Base-by-base conservation (phyloP, 2,797 vertebrate genomes). In the Pangasius larnaudii region DNA sequence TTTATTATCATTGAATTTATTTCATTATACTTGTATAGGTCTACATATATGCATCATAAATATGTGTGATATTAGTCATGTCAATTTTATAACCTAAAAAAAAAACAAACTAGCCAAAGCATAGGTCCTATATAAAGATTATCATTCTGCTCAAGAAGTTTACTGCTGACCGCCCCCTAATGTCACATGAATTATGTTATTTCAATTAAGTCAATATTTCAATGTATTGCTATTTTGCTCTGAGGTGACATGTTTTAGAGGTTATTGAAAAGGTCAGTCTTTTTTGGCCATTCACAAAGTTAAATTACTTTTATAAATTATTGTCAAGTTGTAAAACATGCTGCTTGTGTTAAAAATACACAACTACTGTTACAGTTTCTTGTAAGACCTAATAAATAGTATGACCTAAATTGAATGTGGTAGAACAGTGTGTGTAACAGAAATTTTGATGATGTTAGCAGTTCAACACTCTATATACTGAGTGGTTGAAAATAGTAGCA, bases 401-500 rank as follows among this genome's bases (percentile, higher is more conserved):
- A n/a, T 51, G 30, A 79, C 51, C 33, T 61, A 22, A 59, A 51
- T 22, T 7, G n/a, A 77, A 61, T 63, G 22, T n/a, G 30, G 49
- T 63, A 42, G 42, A 72, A 33, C 77, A 49, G 24, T 90, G 84
- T 63, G 87, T 63, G 36, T n/a, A 85, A 86, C 51, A 36, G 24
- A 67, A 33, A 86, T 85, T 85, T 78, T 84, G 88, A 91, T 91
- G 90, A 91, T 80, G 53, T 22, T 5, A n/a, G 74, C 79, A 90
- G 85, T 91, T 91, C 33, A 56, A 51, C 61, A 85, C 53, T 11
- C 33, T 87, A 87, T 77, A 91, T 89, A 86, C n/a, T 42, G 30
- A 46, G 87, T 14, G 51, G 59, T 83, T 88, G 3, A 82, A 69
- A 87, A 86, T 24, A 56, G 51, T 30, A 65, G 27, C 59, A 18